A percentile compares a stretch with the other conserved stretches of the same genome.
Conservation (phyloP, 2,797 vertebrate species). For the Galago senegalensis region DNA sequence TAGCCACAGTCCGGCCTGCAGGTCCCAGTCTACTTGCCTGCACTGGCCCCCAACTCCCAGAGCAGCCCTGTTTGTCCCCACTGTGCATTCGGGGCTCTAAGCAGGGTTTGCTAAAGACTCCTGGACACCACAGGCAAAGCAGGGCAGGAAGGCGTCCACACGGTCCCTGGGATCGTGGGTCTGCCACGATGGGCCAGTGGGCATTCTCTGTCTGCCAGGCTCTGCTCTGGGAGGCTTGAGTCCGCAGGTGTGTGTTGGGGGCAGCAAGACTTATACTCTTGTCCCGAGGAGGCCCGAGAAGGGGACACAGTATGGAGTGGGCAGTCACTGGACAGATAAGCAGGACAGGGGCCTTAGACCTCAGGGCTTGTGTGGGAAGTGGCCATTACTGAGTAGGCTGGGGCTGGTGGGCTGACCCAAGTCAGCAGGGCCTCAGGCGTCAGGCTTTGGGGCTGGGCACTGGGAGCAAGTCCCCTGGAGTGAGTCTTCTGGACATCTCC, state of each 20-base stretch:
- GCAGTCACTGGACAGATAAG: neutral
- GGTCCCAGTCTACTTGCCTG: neutral
- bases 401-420: no score
- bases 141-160: neutral
- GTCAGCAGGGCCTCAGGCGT: neutral
- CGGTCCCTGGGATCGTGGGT: neutral
- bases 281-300: neutral
- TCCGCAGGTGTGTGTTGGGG: neutral
- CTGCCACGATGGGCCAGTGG: neutral
- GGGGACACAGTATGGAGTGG: neutral
- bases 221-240: neutral
- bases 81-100: neutral
- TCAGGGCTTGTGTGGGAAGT: neutral
- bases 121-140: fast-evolving
- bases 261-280: no score
- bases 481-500: fast-evolving
- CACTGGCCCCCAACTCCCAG: fast-evolving
- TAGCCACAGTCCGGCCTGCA: no score
- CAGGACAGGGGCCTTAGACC: neutral
- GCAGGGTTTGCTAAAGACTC: fast-evolving
- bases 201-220: neutral
- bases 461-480: fast-evolving
- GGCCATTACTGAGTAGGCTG: neutral
- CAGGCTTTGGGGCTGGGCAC: neutral
- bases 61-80: neutral